Evolutionary conservation across 1,140 invertebrate genomes (phyloP), one percentile per base, ranked within the genome.

Genomic region (Cyrtorhinus lividipennis): DNA sequence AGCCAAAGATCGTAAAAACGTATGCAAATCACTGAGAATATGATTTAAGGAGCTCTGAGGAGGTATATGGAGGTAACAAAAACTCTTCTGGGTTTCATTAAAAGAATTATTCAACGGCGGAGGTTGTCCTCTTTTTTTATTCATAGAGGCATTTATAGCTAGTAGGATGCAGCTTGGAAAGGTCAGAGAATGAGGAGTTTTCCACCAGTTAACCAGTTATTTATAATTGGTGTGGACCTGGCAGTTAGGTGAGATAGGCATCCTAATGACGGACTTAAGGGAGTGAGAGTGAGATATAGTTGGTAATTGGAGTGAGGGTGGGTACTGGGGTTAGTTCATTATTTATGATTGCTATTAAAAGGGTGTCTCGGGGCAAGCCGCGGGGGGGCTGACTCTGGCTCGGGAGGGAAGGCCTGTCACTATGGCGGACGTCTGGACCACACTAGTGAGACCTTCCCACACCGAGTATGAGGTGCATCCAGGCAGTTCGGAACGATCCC

Each of bases 281-380:
- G 24, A 38, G 30, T 38, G 20, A 24, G 24, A 38, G 30, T 38
- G 56, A 57, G 56, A 57, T 57, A 57, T 57, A 57, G 24, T 57
- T 57, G 56, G 56, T 57, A 57, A 57, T 57, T 57, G 56, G 20
- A 24, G 56, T 57, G 56, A 24, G 56, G 56, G 56, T 20, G 56
- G 20, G 56, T 38, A 8, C 30, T 15, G 30, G 30, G 30, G 30
- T 38, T 38, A 24, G 20, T 57, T 24, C 20, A 24, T 57, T 57
- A 57, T 57, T 57, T 57, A 57, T 57, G 56, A 57, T 57, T 57
- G 56, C 56, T 57, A 57, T 57, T 57, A 57, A 57, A 57, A 24
- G 56, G 30, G 30, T 57, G 56, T 57, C 56, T 57, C 56, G 56
- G 56, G 13, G 15, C 18, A 24, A 24, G 23, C 18, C 24, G 2